Percentiles rank a stretch among this genome's conserved stretches.
Conservation (phyloP, 2,113 vertebrate species). For the Plecturocebus donacophilus region DNA sequence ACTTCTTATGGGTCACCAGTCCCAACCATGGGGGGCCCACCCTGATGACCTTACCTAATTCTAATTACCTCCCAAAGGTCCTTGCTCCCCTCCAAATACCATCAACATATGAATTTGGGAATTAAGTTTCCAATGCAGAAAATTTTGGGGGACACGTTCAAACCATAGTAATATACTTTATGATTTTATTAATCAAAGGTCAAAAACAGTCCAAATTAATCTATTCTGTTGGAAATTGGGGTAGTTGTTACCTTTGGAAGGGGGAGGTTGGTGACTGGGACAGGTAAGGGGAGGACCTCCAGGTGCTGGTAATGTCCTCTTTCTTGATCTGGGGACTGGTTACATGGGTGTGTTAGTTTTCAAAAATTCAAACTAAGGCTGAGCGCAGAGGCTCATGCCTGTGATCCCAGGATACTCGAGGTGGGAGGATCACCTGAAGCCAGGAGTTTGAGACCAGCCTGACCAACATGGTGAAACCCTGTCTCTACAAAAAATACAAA, state of each 20-base stretch:
- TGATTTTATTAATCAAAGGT: not conserved
- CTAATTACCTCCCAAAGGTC: not conserved
- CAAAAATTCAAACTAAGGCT: not conserved
- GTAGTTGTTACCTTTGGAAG: not conserved
- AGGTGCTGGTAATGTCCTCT: not conserved
- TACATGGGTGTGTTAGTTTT: not conserved
- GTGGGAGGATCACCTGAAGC: not conserved
- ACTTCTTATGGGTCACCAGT: not conserved
- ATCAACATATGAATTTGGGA: not conserved
- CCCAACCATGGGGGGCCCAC: not conserved
- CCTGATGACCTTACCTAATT: not conserved
- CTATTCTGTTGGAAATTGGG: not conserved
- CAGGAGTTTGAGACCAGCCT: not conserved
- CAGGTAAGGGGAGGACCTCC: no score
- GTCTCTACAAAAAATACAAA: not conserved
- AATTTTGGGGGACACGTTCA: not conserved
- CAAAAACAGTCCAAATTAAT: not conserved
- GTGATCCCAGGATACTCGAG: not conserved
- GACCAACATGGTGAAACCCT: not conserved
- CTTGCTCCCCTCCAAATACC: not conserved
- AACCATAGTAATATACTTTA: not conserved
- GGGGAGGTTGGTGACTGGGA: fast-evolving
- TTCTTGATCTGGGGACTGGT: not conserved
- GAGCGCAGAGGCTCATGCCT: not conserved
- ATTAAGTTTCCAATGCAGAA: not conserved